Evolutionary conservation across 2,888 invertebrate genomes (phyloP).

Genomic region (Scelioninae gen. 1): DNA sequence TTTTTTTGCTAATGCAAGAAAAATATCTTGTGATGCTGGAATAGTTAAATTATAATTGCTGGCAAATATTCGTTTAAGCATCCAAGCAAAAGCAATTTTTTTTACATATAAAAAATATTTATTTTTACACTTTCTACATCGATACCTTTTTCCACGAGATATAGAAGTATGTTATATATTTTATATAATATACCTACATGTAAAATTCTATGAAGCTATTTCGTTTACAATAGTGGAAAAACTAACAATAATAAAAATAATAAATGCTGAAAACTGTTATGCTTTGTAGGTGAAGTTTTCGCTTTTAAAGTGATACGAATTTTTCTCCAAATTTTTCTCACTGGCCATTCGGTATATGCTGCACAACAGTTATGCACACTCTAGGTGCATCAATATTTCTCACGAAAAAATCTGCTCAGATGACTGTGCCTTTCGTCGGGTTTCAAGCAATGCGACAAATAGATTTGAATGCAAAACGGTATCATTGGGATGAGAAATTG

Average conservation of each 20-base stretch:
- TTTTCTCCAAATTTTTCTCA: constrained; percentile 37
- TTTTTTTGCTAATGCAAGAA: too few relatives aligned
- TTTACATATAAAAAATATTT: too few relatives aligned
- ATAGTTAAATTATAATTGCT: too few relatives aligned
- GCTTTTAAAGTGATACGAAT: constrained; percentile 27
- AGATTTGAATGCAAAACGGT: constrained; percentile 59
- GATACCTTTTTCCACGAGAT: too few relatives aligned
- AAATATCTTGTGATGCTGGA: too few relatives aligned
- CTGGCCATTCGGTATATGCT: constrained; percentile 14
- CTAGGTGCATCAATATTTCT: constrained; percentile 18
- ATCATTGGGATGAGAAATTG: constrained; percentile 46
- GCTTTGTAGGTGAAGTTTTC: constrained; percentile 29
- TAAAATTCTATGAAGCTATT: constrained; percentile 1
- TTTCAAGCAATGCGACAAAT: constrained; percentile 25
- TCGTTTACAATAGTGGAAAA: constrained; percentile 28
- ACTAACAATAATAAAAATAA: constrained; percentile 47
- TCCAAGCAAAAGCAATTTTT: too few relatives aligned
- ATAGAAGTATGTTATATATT: too few relatives aligned
- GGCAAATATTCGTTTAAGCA: too few relatives aligned
- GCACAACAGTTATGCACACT: constrained; percentile 38
- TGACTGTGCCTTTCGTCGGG: constrained; percentile 8
- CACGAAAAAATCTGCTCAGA: constrained; percentile 35
- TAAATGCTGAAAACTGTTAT: constrained; percentile 32
- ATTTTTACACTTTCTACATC: too few relatives aligned
- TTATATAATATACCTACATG: too few relatives aligned